These are phyloP conservation scores for Melanotaenia duboulayi DNA, from an alignment of 2,113 vertebrate species.

Conservation along the genomic window DNA sequence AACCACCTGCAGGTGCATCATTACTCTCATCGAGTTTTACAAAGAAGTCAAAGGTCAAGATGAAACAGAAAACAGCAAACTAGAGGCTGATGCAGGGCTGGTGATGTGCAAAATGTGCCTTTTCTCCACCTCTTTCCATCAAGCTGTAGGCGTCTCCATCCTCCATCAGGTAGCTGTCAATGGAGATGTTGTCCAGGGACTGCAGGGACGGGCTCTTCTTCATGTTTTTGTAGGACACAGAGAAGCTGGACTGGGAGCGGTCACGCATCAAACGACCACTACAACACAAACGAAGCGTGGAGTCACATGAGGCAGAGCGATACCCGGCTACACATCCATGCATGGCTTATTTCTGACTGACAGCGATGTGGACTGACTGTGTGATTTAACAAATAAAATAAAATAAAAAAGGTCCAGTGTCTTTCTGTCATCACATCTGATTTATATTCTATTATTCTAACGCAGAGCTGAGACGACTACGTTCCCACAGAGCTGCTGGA, in stretches of 20 bases:
- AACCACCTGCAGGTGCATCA: neutral
- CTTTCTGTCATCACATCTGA: conserved; percentile 21
- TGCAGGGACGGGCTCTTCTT: conserved; percentile 94
- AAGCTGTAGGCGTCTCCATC: conserved; percentile 91
- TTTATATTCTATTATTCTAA: neutral
- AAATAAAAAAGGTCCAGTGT: neutral
- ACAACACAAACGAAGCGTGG: conserved; percentile 5
- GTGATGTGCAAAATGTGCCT: neutral
- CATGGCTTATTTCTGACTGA: neutral
- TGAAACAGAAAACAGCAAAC: neutral
- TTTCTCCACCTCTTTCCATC: conserved; percentile 87
- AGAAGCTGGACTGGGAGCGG: conserved; percentile 88
- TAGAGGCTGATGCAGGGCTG: neutral
- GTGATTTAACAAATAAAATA: neutral
- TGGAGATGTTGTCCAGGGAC: conserved; percentile 93
- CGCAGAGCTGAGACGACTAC: conserved; percentile 8
- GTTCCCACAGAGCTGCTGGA: conserved; percentile 18
- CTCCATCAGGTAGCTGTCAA: conserved; percentile 93
- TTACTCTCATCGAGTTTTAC: neutral
- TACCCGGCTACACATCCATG: neutral
- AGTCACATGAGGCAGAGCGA: neutral
- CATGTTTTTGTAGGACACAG: conserved; percentile 92
- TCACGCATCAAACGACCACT: conserved; percentile 92
- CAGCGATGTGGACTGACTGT: conserved; percentile 12
- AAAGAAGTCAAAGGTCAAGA: neutral